Base-by-base conservation (phyloP, 2,113 vertebrate genomes). In the Pelecanus crispus region DNA sequence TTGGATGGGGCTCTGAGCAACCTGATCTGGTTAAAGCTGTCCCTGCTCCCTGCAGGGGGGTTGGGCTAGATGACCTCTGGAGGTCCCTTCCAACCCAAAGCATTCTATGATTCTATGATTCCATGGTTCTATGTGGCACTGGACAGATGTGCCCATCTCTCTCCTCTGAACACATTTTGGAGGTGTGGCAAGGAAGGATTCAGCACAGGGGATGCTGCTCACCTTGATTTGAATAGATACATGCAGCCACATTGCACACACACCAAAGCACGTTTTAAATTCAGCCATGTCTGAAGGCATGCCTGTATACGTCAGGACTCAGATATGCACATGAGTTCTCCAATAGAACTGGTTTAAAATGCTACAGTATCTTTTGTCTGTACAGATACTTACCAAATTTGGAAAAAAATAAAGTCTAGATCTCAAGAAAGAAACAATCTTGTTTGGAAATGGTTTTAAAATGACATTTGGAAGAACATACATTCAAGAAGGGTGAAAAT, bases 241-340 rank as follows among this genome's bases (percentile, higher is more conserved):
- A 17, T 0, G 1, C 28, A 62, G 36, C 32, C 65, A n/a, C 8
- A 1, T 3, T 44, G 49, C 7, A 38, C 49, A 49, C 28, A 38
- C 20, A n/a, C 36, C 25, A 73, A 72, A 72, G 53, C 6, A 3
- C 1, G 0, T 0, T 42, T 26, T 32, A 92, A 85, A 70, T 38
- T 34, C 62, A 34, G 25, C 16, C 13, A 0, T 29, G 42, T 88
- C 59, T 67, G 42, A 74, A 12, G 29, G 28, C 17, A 25, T 5
- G 14, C 9, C 59, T 47, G 15, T 32, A 13, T 26, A n/a, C 1
- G 3, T 63, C 56, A 71, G 56, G 63, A 77, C 55, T 75, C 40
- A 24, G 14, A 59, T 34, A 44, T 20, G 32, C 50, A 38, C 0
- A 1, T 1, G 2, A 81, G 40, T 29, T 65, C 24, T 31, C 70